A percentile compares a stretch with the other conserved stretches of the same genome.
Evolutionary conservation across 2,797 vertebrate genomes (phyloP).

Genomic region (Galago senegalensis): DNA sequence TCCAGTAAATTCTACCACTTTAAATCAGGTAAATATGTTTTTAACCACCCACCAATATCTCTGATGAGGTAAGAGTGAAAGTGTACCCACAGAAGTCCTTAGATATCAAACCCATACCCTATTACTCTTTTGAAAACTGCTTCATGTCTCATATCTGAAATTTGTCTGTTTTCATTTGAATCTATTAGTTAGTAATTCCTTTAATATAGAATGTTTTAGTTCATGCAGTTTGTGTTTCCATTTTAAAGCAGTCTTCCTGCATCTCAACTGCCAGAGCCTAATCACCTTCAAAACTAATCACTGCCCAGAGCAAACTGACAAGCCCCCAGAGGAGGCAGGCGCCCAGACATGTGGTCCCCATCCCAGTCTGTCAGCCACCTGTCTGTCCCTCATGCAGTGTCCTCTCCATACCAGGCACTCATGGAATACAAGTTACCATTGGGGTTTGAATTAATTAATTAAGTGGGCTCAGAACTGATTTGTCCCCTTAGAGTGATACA

Average conservation of each 20-base stretch:
- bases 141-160: background rate
- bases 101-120: background rate
- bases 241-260: conserved; percentile 25
- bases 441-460: background rate
- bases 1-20: background rate
- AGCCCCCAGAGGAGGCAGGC: background rate
- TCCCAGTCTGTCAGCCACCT: too few species aligned
- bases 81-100: background rate
- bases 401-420: background rate
- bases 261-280: background rate
- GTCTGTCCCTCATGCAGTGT: fast-evolving
- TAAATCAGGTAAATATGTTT: background rate
- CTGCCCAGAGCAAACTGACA: background rate
- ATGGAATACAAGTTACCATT: background rate
- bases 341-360: fast-evolving
- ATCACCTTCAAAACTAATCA: background rate
- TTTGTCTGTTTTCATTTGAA: background rate
- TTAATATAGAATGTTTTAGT: background rate
- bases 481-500: background rate
- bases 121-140: background rate
- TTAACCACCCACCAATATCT: background rate
- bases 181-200: background rate
- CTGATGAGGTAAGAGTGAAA: background rate
- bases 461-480: background rate
- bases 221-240: background rate